Percentiles rank a stretch among this genome's conserved stretches.
These are phyloP conservation scores for Meiosimyza platycephala DNA, from an alignment of 2,888 invertebrate species.

Conservation along the genomic window DNA sequence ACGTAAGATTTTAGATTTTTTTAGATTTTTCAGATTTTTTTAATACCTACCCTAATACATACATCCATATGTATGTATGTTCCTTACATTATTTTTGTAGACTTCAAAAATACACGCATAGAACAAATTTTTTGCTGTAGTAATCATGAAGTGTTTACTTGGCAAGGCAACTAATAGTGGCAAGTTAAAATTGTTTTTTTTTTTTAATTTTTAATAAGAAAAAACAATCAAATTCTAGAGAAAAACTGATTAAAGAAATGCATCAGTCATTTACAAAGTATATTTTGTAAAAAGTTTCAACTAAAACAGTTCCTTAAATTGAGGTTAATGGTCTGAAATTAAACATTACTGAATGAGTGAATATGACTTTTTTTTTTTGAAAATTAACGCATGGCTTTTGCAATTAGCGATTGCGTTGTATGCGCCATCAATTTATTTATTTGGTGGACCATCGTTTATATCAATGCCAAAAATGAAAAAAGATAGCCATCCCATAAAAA, in stretches of 20 bases:
- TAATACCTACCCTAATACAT: not conserved
- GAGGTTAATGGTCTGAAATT: conserved; percentile 20
- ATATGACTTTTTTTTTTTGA: not conserved
- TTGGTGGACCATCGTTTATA: too few relatives aligned
- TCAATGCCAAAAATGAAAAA: too few relatives aligned
- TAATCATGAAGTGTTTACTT: not conserved
- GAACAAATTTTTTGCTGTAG: not conserved
- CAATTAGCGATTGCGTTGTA: not conserved
- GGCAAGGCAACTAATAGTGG: not conserved
- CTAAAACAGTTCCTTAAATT: conserved; percentile 11
- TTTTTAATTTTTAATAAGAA: conserved; percentile 17
- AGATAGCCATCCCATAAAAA: too few relatives aligned
- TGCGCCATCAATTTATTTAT: too few relatives aligned
- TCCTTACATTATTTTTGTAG: not conserved
- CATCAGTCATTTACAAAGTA: not conserved
- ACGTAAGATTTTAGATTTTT: too few relatives aligned
- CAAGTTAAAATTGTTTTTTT: too few relatives aligned
- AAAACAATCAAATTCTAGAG: not conserved
- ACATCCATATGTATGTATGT: not conserved
- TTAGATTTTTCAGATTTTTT: too few relatives aligned
- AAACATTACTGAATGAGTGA: not conserved
- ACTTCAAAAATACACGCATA: not conserved
- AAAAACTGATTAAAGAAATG: not conserved
- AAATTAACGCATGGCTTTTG: conserved; percentile 4
- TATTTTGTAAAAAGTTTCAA: not conserved